Evolutionary conservation across 1,140 invertebrate species (phyloP), one percentile per base, ranked within the genome.

Genomic region (Pseudomyrmex dendroicus): DNA sequence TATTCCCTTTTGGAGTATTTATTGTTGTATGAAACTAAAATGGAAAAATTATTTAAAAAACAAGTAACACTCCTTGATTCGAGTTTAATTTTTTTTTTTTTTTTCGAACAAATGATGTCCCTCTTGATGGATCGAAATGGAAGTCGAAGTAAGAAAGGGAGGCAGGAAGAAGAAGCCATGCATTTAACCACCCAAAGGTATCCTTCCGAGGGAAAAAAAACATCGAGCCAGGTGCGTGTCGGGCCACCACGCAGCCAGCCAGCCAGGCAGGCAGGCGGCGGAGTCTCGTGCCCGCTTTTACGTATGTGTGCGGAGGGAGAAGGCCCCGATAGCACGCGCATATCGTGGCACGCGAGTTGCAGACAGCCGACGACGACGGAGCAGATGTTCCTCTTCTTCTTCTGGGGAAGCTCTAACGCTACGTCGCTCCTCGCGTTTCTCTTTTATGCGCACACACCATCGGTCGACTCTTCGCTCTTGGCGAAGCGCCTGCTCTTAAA

Each of bases 311-410:
- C 44, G 44, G 64, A 48, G 64, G 46, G 35, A 1, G 20, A 22
- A 20, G 20, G 12, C n/a, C 44, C 20, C 12, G 67, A 59, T 70
- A 80, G 76, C 76, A 80, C 76, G 76, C 76, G 76, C 76, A 12
- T 64, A 56, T 77, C 46, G 66, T 80, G 76, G 76, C 76, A 80
- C 76, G 76, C 66, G 76, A 80, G 76, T 61, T 22, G 22, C 22
- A 54, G 73, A 59, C 73, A 61, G 54, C 61, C 73, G 73, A 17
- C 63, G 74, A 64, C 46, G n/a, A 13, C 13, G 62, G 44, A 80
- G 76, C 76, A 80, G 76, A 72, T 80, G 76, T 80, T 80, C 44
- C 74, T 63, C 64, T 12, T 46, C 35, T 46, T 80, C 8, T 61
- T n/a, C n/a, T 13, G 54, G 66, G 48, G 73, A 64, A 20, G 44